Evolutionary conservation across 2,797 vertebrate species (phyloP).

Genomic region (Sebastes goodei): DNA sequence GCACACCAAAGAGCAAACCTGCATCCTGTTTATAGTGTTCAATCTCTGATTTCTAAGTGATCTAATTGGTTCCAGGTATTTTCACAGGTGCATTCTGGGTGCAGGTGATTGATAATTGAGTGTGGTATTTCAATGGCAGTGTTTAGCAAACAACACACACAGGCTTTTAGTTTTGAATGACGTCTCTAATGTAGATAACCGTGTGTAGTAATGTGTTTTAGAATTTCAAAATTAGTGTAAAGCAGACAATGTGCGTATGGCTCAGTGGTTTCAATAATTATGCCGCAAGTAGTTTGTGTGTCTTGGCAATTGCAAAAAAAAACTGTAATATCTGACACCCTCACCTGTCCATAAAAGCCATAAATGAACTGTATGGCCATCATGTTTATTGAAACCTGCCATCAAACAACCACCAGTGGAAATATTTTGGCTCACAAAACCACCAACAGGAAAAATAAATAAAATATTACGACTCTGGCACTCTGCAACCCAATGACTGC

Average conservation of each 20-base stretch:
- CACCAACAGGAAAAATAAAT: background rate
- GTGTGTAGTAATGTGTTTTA: too few species aligned
- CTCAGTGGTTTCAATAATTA: too few species aligned
- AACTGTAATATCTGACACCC: background rate
- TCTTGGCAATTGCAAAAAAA: background rate
- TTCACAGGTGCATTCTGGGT: background rate
- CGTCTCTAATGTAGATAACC: too few species aligned
- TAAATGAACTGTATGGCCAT: background rate
- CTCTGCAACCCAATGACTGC: background rate
- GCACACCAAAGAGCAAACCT: background rate
- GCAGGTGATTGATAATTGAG: background rate
- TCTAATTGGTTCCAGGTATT: background rate
- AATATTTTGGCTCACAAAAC: background rate
- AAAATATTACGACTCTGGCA: conserved; percentile 8
- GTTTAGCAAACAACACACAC: too few species aligned
- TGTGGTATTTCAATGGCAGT: too few species aligned
- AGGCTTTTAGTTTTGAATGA: too few species aligned
- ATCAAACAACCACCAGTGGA: conserved; percentile 4
- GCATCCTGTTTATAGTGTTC: background rate
- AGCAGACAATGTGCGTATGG: too few species aligned
- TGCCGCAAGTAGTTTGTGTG: too few species aligned
- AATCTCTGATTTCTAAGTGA: background rate
- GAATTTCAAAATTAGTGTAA: too few species aligned
- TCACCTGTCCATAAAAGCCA: background rate
- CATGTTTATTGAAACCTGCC: conserved; percentile 12